Conservation (phyloP, 2,797 vertebrate genomes). For the Clarias fuscus region DNA sequence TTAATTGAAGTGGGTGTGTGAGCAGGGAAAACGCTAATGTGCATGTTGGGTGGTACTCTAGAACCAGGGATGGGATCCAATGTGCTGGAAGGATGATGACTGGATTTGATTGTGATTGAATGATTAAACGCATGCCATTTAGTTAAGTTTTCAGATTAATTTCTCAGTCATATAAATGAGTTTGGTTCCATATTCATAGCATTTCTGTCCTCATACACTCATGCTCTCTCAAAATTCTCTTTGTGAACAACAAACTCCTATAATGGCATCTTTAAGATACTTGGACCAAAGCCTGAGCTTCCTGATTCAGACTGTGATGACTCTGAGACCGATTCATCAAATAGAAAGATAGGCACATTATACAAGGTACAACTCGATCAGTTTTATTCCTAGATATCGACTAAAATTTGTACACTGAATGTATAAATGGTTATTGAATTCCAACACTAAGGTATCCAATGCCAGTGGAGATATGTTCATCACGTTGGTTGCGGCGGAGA, state of each 20-base stretch:
- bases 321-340: constrained; percentile 57
- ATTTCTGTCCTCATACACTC: not conserved
- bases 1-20: no score
- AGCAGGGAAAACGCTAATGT: no score
- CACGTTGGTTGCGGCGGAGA: constrained; percentile 61
- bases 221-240: not conserved
- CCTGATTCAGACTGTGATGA: constrained; percentile 59
- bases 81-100: not conserved
- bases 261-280: constrained; percentile 55
- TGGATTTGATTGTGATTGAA: not conserved
- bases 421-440: not conserved
- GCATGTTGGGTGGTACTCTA: no score
- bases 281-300: constrained; percentile 69
- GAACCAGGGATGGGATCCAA: no score
- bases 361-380: constrained; percentile 61
- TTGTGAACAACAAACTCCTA: not conserved
- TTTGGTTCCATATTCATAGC: not conserved
- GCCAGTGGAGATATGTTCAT: constrained; percentile 62
- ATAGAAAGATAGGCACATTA: constrained; percentile 63
- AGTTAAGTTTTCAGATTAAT: not conserved
- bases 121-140: not conserved
- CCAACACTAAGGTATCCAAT: constrained; percentile 66
- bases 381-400: not conserved
- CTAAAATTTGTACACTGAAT: not conserved
- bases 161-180: not conserved